Base-by-base conservation (phyloP, 2,888 invertebrate species). In the Adelognathus sp. region DNA sequence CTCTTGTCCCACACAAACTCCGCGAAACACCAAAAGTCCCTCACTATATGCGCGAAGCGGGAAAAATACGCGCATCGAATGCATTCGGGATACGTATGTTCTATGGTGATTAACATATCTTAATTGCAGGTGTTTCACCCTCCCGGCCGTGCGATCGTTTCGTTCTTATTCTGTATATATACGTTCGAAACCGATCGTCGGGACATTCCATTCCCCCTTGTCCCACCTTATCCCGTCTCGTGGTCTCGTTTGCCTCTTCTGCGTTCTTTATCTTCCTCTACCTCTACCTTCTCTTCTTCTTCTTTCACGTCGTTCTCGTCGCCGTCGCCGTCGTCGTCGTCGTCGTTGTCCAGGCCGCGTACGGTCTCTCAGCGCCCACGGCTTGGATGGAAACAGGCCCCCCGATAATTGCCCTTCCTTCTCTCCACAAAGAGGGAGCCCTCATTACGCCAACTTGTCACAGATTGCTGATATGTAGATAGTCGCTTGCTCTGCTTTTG, bases 381-480 rank as follows among this genome's bases (percentile, higher is more conserved):
- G 84, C 79, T 82, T 76, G 80, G 81, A 84, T n/a, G 80, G 83
- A 81, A 82, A 79, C 80, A 79, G 72, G 78, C 67, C 70, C 80
- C n/a, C 80, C 83, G 84, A 87, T 87, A 86, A 86, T 86, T 86
- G 86, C 84, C 84, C 83, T 83, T 82, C 71, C 69, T 83, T 82
- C 83, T 82, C 82, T 82, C 81, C 79, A 78, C 85, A 85, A 84
- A 85, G 84, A 84, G 84, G 85, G 82, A 84, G 85, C 84, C 87
- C 87, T 88, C 88, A 87, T 88, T 87, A 88, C 87, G 86, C 87
- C 86, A 88, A 88, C 87, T 88, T 87, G 87, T 87, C 88, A 87
- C 85, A 86, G 88, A 87, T 88, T 85, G 83, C 85, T 82, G 88
- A 88, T 87, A 86, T 86, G 85, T 81, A 85, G 86, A 86, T 87